phyloP scores from a whole-genome alignment of 2,113 vertebrate genomes.

The Tragelaphus strepsiceros region DNA sequence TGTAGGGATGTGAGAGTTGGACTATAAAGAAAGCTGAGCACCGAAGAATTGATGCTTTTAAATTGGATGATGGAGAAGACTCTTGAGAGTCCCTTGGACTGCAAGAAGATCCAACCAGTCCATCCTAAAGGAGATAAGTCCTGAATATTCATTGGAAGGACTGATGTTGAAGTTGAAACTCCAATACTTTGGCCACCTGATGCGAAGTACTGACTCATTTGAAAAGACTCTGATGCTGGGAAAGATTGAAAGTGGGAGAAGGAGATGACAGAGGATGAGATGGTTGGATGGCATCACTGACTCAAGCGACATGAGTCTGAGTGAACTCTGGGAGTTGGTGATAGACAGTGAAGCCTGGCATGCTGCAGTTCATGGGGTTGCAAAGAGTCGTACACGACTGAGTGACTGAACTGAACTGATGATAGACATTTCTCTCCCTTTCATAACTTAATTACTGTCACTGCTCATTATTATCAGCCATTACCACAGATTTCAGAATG shows the following conservation, averaged over 20 bases:
- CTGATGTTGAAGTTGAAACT: not conserved
- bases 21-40: not conserved
- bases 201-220: not conserved
- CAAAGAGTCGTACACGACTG: not conserved
- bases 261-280: not conserved
- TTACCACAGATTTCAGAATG: not conserved
- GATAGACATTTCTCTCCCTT: not conserved
- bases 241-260: not conserved
- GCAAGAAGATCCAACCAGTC: not conserved
- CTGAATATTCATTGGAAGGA: not conserved
- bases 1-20: not conserved
- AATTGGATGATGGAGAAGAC: not conserved
- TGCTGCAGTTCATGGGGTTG: not conserved
- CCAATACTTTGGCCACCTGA: not conserved
- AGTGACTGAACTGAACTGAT: not conserved
- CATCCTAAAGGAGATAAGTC: not conserved
- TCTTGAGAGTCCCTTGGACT: not conserved
- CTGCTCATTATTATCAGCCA: not conserved
- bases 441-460: not conserved
- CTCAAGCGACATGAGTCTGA: not conserved
- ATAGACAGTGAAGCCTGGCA: not conserved
- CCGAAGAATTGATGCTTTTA: not conserved
- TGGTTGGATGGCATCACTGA: not conserved
- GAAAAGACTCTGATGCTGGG: not conserved
- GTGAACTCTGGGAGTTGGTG: not conserved